Evolutionary conservation across 2,797 vertebrate genomes (phyloP).

Genomic region (Champsocephalus gunnari): DNA sequence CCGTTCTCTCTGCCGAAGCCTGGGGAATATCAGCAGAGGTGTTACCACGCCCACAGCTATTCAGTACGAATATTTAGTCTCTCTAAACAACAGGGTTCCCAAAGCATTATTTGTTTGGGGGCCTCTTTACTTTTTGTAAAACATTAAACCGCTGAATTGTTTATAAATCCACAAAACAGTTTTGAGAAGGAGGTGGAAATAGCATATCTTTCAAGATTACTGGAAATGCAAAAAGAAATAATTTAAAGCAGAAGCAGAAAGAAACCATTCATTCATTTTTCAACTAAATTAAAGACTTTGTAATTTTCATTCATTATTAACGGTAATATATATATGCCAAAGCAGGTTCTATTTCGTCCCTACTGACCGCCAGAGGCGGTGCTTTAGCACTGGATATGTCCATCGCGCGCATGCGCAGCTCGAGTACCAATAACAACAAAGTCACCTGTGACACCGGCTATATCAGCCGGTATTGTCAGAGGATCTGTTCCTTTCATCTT

Average conservation of each 20-base stretch:
- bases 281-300: background rate
- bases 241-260: too few species aligned
- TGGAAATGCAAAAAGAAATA: background rate
- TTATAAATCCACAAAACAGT: too few species aligned
- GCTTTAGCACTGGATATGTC: too few species aligned
- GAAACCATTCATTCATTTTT: background rate
- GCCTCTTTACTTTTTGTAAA: background rate
- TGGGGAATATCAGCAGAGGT: conserved; percentile 62
- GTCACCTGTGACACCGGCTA: too few species aligned
- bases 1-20: conserved; percentile 98
- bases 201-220: background rate
- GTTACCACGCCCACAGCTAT: background rate
- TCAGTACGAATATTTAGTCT: background rate
- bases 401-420: too few species aligned
- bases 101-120: background rate
- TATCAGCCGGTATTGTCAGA: too few species aligned
- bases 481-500: too few species aligned
- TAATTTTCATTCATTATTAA: background rate
- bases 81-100: background rate
- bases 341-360: too few species aligned
- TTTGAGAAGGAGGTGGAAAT: background rate
- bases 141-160: too few species aligned
- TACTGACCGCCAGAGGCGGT: too few species aligned
- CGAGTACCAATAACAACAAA: too few species aligned
- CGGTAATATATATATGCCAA: background rate